Percentiles rank a stretch among this genome's conserved stretches.
Conservation (phyloP, 2,113 vertebrate species). For the Synodontis membranacea region DNA sequence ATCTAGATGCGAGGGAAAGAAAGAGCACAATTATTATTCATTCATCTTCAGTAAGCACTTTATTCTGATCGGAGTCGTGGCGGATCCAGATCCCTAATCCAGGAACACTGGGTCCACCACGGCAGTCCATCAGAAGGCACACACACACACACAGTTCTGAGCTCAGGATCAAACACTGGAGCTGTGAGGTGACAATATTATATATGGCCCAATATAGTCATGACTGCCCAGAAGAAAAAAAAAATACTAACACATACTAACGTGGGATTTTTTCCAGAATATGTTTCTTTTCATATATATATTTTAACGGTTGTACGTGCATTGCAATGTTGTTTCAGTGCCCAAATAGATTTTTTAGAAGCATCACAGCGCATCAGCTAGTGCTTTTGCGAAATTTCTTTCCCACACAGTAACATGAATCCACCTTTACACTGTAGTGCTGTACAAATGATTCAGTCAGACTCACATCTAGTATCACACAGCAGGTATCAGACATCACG, state of each 20-base stretch:
- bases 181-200: no score
- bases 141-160: not conserved
- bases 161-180: no score
- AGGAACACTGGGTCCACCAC: not conserved
- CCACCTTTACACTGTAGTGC: not conserved
- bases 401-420: not conserved
- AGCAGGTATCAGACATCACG: no score
- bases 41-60: not conserved
- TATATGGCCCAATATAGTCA: not conserved
- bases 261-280: no score
- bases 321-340: not conserved
- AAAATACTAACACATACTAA: no score
- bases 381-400: not conserved
- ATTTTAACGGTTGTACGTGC: not conserved
- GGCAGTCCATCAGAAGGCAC: not conserved
- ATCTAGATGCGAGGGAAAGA: slow-evolving; percentile 27
- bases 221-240: no score
- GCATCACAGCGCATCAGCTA: not conserved
- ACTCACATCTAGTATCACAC: not conserved
- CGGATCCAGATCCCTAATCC: not conserved
- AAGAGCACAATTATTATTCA: not conserved
- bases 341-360: not conserved
- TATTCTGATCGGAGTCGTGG: not conserved
- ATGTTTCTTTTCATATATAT: not conserved
- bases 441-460: not conserved